A percentile compares a stretch with the other conserved stretches of the same genome.
phyloP scores from a whole-genome alignment of 2,797 vertebrate species.

The Percopsis omiscomaycus region DNA sequence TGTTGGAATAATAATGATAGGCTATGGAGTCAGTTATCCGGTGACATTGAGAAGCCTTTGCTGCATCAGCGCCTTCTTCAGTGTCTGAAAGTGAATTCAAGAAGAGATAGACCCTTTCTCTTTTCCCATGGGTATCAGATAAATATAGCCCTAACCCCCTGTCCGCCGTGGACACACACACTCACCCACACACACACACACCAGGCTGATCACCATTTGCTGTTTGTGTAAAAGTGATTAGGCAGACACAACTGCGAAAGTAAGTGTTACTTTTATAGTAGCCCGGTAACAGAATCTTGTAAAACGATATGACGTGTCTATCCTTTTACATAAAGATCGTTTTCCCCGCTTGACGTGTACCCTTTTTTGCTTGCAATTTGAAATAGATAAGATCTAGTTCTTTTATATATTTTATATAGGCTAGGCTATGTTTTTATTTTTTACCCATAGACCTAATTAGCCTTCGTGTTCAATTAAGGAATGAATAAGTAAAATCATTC shows the following conservation, averaged over 20 bases:
- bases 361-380: too few relatives aligned
- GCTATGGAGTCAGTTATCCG: constrained; percentile 77
- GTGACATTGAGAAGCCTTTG: constrained; percentile 80
- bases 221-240: constrained; percentile 95
- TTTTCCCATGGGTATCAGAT: constrained; percentile 94
- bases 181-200: constrained; percentile 18
- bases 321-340: neutral
- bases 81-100: constrained; percentile 56
- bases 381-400: too few relatives aligned
- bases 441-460: too few relatives aligned
- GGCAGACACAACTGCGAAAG: constrained; percentile 93
- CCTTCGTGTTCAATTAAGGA: too few relatives aligned
- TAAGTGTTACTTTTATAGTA: constrained; percentile 81
- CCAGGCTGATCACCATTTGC: constrained; percentile 80
- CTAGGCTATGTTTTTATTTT: too few relatives aligned
- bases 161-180: constrained; percentile 62
- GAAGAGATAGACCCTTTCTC: constrained; percentile 77
- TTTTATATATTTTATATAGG: too few relatives aligned
- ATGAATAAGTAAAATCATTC: too few relatives aligned
- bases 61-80: constrained; percentile 89
- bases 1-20: neutral
- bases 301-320: constrained; percentile 53
- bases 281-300: constrained; percentile 74
- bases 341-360: too few relatives aligned
- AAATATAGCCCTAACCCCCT: constrained; percentile 87